phyloP scores from a whole-genome alignment of 64 coral and sea anemone species.

The Acropora yongei region DNA sequence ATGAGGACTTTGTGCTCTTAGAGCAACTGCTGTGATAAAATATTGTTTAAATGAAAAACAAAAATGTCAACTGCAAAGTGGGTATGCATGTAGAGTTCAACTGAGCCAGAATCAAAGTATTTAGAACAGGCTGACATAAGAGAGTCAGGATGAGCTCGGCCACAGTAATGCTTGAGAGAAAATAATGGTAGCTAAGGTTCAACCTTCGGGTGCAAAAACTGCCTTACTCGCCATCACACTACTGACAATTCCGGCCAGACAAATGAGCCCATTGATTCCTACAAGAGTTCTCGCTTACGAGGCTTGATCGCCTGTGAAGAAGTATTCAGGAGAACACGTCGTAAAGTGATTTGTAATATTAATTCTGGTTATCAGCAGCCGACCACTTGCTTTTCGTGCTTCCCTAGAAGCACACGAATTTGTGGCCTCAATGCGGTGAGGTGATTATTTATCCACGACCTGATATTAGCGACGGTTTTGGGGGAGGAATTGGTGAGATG shows the following conservation, averaged over 20 bases:
- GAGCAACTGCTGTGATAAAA: too few species aligned
- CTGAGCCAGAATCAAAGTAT: slow-evolving; percentile 49
- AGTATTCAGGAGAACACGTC: background rate
- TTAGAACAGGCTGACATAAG: slow-evolving; percentile 76
- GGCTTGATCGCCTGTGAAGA: background rate
- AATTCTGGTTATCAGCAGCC: background rate
- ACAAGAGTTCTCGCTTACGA: slow-evolving; percentile 27
- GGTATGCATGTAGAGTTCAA: slow-evolving; percentile 41
- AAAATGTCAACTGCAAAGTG: background rate
- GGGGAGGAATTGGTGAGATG: too few species aligned
- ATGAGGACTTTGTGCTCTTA: too few species aligned
- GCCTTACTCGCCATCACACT: slow-evolving; percentile 77
- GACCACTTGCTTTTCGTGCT: too few species aligned
- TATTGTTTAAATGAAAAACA: too few species aligned
- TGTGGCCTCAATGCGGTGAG: too few species aligned
- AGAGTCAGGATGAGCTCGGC: slow-evolving; percentile 77
- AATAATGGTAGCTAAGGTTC: slow-evolving; percentile 70
- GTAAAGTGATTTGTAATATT: background rate
- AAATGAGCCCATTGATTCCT: slow-evolving; percentile 40
- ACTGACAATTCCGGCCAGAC: slow-evolving; percentile 66
- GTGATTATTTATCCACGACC: too few species aligned
- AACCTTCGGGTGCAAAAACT: slow-evolving; percentile 69
- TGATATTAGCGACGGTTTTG: too few species aligned
- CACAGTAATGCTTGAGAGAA: slow-evolving; percentile 72
- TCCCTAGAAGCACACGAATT: too few species aligned